Evolutionary conservation across 2,797 vertebrate species (phyloP).

Genomic region (Gymnothorax javanicus): DNA sequence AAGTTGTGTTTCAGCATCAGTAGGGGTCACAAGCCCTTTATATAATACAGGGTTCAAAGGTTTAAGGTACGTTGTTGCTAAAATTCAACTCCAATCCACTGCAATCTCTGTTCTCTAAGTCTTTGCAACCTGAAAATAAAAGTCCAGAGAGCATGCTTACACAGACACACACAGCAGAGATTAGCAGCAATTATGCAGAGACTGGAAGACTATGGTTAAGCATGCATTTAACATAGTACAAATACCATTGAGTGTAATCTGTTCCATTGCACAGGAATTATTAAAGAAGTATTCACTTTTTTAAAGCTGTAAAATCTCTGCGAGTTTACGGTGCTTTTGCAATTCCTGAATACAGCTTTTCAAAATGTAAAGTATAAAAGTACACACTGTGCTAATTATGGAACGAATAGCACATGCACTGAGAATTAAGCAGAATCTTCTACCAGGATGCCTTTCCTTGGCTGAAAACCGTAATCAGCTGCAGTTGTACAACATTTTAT

Average conservation of each 20-base stretch:
- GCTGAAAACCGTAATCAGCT: not conserved
- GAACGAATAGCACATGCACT: not conserved
- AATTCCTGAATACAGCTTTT: not conserved
- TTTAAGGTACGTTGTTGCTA: not conserved
- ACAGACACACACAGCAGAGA: not conserved
- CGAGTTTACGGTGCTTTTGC: not conserved
- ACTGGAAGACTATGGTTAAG: slow-evolving; percentile 10
- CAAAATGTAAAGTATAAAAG: not conserved
- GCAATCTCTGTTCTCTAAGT: not conserved
- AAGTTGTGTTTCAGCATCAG: too few relatives aligned
- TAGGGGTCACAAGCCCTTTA: too few relatives aligned
- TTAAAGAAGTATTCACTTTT: not conserved
- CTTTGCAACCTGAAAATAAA: not conserved
- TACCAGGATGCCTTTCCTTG: not conserved
- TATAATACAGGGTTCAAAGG: too few relatives aligned
- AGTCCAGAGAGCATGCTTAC: slow-evolving; percentile 1
- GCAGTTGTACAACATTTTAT: not conserved
- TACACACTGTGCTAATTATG: not conserved
- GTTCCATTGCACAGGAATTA: slow-evolving; percentile 15
- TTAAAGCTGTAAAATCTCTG: slow-evolving; percentile 12
- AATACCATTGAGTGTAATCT: not conserved
- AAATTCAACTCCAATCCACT: not conserved
- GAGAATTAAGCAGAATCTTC: not conserved
- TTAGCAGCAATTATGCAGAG: slow-evolving; percentile 1
- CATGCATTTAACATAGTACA: slow-evolving; percentile 26